Base-by-base conservation (phyloP, 2,113 vertebrate genomes). In the Anseranas semipalmata region DNA sequence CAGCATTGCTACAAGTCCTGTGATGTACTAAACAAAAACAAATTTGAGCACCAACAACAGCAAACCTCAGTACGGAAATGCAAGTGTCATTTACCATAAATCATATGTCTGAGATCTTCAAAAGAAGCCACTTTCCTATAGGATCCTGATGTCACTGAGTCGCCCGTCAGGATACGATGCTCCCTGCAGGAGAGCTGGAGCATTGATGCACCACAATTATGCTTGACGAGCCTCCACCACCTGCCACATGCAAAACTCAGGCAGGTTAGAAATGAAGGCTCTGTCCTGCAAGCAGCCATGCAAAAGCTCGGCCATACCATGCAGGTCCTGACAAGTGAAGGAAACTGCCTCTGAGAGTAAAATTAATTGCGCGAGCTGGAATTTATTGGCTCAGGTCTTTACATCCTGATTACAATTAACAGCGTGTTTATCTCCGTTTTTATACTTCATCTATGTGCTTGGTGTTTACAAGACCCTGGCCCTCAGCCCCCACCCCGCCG, bases 61-160 rank as follows among this genome's bases (percentile, higher is more conserved):
- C 77, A 82, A 92, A 35, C 45, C 74, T 82, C 71, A 60, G 16
- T 66, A 70, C 50, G 66, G 48, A 94, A 86, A 85, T n/a, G 48
- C 48, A 76, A 92, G 80, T 63, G 67, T 86, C 90, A 89, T 82
- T 95, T 94, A 85, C 71, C 84, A 79, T 89, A 90, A 92, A 92
- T 94, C 75, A 78, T 56, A 86, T 33, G 72, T 65, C 52, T 73
- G 66, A 84, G 48, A 53, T 71, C 62, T 75, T 56, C 67, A 68
- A 77, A 81, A 85, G 33, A 30, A 72, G 24, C 59, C 63, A 37
- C 85, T 56, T 93, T 86, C 68, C 81, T 60, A 76, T n/a, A 65
- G 86, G 55, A 89, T 92, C 88, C 53, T 58, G 45, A 67, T 52
- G 89, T 62, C 66, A 65, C 70, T 84, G 83, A 90, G 45, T 68